Percentiles rank a stretch among this genome's conserved stretches.
phyloP scores from a whole-genome alignment of 64 coral and sea anemone genomes.

The Montipora sp. region DNA sequence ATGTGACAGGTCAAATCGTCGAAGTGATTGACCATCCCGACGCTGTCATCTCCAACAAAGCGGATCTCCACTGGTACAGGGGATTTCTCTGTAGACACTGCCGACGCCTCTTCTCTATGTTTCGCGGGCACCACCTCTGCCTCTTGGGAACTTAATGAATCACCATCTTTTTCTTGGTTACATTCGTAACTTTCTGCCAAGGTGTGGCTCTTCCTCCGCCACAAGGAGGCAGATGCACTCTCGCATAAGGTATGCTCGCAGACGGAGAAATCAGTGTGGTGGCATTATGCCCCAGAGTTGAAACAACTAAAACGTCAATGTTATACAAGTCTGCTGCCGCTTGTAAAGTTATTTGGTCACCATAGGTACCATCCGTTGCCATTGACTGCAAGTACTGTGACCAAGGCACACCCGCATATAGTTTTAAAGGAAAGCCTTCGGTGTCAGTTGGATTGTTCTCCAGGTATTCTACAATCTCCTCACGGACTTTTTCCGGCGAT shows the following conservation, averaged over 20 bases:
- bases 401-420: slow-evolving; percentile 2
- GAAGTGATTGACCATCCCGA: too few relatives aligned
- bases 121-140: too few relatives aligned
- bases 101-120: too few relatives aligned
- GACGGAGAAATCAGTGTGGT: slow-evolving; percentile 5
- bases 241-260: neutral
- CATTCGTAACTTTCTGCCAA: too few relatives aligned
- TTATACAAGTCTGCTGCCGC: slow-evolving; percentile 37
- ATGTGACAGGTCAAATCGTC: too few relatives aligned
- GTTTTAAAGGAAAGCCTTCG: slow-evolving; percentile 23
- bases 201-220: too few relatives aligned
- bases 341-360: slow-evolving; percentile 58
- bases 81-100: too few relatives aligned
- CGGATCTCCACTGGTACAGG: too few relatives aligned
- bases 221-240: neutral
- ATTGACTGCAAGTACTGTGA: slow-evolving; percentile 8
- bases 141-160: too few relatives aligned
- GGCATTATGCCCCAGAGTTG: slow-evolving; percentile 25
- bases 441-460: neutral
- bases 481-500: neutral
- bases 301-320: slow-evolving; percentile 29
- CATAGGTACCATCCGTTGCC: slow-evolving; percentile 23
- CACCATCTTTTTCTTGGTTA: too few relatives aligned
- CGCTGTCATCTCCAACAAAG: too few relatives aligned
- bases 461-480: slow-evolving; percentile 12